Evolutionary conservation across 1,140 invertebrate genomes (phyloP).

Genomic region (Diabrotica undecimpunctata): DNA sequence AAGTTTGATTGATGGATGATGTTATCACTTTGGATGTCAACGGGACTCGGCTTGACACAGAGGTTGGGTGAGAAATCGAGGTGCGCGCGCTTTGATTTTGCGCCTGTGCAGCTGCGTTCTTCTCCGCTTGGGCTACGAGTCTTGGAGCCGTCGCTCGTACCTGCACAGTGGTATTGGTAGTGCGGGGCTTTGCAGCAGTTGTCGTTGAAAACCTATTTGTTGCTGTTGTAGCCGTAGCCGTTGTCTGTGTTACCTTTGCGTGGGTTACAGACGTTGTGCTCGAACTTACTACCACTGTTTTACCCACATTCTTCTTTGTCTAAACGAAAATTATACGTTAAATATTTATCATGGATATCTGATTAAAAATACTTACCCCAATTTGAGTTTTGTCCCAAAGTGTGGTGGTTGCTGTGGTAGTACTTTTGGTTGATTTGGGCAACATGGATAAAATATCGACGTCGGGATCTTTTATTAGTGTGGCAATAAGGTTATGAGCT

Average conservation of each 20-base stretch:
- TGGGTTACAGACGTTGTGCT: constrained; percentile 34
- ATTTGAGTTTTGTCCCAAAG: constrained; percentile 58
- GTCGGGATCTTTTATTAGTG: constrained; percentile 89
- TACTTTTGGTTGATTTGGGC: constrained; percentile 60
- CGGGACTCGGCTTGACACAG: constrained; percentile 42
- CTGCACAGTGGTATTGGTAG: constrained; percentile 44
- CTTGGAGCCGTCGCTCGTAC: constrained; percentile 54
- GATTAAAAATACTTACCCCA: constrained; percentile 31
- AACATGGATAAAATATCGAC: constrained; percentile 84
- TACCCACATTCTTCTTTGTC: constrained; percentile 44
- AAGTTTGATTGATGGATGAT: constrained; percentile 34
- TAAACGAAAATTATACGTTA: constrained; percentile 18
- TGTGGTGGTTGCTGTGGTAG: constrained; percentile 49
- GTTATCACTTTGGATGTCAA: constrained; percentile 50
- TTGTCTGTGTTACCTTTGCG: constrained; percentile 25
- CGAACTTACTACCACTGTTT: constrained; percentile 29
- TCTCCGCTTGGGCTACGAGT: constrained; percentile 51
- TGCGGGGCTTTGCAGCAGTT: constrained; percentile 43
- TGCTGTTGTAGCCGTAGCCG: constrained; percentile 19
- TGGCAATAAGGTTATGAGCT: constrained; percentile 79
- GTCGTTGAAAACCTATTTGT: constrained; percentile 32
- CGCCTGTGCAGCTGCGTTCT: constrained; percentile 34
- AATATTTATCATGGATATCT: neutral
- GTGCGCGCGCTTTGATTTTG: constrained; percentile 18
- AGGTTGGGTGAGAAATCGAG: constrained; percentile 32